Conservation (phyloP, 2,888 invertebrate genomes). For the Chymomyza caudatula region DNA sequence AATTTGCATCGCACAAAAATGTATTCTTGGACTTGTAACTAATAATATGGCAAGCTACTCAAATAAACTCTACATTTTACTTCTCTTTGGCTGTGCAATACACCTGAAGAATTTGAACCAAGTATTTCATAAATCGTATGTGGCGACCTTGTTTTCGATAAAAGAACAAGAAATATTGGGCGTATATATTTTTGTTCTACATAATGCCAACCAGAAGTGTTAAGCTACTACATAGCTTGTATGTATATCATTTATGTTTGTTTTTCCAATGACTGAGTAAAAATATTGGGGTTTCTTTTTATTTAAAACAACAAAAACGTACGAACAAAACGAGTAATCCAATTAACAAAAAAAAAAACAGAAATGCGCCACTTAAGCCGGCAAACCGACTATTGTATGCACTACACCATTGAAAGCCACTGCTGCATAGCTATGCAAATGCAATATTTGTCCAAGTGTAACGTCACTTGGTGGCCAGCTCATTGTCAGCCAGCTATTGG, state of each 20-base stretch:
- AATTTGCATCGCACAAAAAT: too few species aligned
- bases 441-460: constrained; percentile 28
- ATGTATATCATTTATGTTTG: constrained; percentile 18
- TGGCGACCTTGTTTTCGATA: not conserved
- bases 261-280: constrained; percentile 20
- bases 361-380: not conserved
- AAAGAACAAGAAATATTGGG: not conserved
- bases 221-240: too few species aligned
- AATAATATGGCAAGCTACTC: too few species aligned
- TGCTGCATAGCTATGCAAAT: not conserved
- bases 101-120: too few species aligned
- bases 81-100: too few species aligned
- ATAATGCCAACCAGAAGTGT: not conserved
- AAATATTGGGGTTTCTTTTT: constrained; percentile 59
- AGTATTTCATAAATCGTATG: constrained; percentile 18
- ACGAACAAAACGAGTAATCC: constrained; percentile 52
- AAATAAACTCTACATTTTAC: too few species aligned
- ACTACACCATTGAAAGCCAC: constrained; percentile 11
- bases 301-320: constrained; percentile 38
- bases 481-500: constrained; percentile 2
- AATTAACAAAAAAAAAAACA: constrained; percentile 57
- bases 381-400: constrained; percentile 31
- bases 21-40: too few species aligned
- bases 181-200: not conserved
- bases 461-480: constrained; percentile 13